Conservation (phyloP, 53 echinoderm and acorn worm genomes). For the Luidia sarsii region DNA sequence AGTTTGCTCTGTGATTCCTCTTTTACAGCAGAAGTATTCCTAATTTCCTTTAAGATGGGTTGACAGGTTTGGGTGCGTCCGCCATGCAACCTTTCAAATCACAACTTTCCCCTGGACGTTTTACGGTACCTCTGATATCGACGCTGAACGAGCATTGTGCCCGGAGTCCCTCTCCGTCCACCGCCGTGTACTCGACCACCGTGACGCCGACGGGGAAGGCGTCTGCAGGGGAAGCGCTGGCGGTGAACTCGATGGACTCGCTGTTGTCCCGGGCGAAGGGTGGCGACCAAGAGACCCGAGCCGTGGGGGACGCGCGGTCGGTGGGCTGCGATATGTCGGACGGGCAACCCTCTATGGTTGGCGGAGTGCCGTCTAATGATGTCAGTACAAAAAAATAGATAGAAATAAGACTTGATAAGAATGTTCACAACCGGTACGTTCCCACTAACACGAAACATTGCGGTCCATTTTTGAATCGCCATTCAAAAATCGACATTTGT, state of each 20-base stretch:
- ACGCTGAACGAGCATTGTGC: conserved; percentile 28
- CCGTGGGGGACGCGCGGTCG: conserved; percentile 2
- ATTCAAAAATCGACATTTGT: too few species aligned
- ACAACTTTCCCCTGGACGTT: not conserved
- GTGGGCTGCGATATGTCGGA: conserved; percentile 42
- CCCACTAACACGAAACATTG: too few species aligned
- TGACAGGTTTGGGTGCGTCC: too few species aligned
- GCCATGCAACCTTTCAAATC: too few species aligned
- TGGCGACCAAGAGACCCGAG: conserved; percentile 54
- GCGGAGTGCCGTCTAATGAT: conserved; percentile 32
- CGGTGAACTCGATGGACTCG: conserved; percentile 9
- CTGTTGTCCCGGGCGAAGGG: conserved; percentile 65
- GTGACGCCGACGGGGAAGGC: conserved; percentile 46
- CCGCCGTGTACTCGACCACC: conserved; percentile 65
- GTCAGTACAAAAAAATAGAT: not conserved
- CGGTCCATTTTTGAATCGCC: too few species aligned
- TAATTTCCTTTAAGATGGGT: too few species aligned
- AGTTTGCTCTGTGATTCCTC: too few species aligned
- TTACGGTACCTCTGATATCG: conserved; percentile 8
- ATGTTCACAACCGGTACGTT: too few species aligned
- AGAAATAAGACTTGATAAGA: not conserved
- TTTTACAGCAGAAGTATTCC: too few species aligned
- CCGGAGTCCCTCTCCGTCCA: conserved; percentile 43
- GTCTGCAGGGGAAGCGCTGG: conserved; percentile 49
- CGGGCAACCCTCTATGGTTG: conserved; percentile 47